A percentile compares a stretch with the other conserved stretches of the same genome.
phyloP scores from a whole-genome alignment of 2,113 vertebrate species.

The Lipophrys pholis region DNA sequence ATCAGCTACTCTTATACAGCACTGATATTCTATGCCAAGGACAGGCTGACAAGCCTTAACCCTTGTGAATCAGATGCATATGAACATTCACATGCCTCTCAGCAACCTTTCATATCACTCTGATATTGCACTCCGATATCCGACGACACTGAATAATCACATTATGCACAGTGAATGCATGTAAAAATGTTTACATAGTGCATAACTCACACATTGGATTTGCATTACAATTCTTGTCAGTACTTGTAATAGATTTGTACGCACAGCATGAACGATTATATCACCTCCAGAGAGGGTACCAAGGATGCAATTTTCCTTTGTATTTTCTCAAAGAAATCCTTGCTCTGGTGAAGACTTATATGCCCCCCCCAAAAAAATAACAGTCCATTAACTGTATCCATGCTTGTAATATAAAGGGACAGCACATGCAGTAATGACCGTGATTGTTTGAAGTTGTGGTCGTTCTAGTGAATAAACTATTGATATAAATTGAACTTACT shows the following conservation, averaged over 20 bases:
- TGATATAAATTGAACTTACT: slow-evolving; percentile 1
- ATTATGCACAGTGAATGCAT: slow-evolving; percentile 22
- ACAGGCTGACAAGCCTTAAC: slow-evolving; percentile 18
- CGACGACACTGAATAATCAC: slow-evolving; percentile 25
- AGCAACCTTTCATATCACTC: slow-evolving; percentile 19
- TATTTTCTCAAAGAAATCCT: slow-evolving; percentile 28
- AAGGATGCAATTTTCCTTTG: slow-evolving; percentile 17
- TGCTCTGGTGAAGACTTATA: background rate
- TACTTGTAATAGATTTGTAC: slow-evolving; percentile 25
- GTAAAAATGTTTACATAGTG: slow-evolving; percentile 4
- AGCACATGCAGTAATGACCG: slow-evolving; percentile 17
- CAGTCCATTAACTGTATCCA: slow-evolving; percentile 12
- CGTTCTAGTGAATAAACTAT: background rate
- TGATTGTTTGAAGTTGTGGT: slow-evolving; percentile 23
- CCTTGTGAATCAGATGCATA: slow-evolving; percentile 24
- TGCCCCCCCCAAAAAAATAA: slow-evolving; percentile 21
- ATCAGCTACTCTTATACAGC: slow-evolving; percentile 19
- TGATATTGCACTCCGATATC: slow-evolving; percentile 27
- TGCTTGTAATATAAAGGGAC: slow-evolving; percentile 11
- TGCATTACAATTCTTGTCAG: slow-evolving; percentile 11
- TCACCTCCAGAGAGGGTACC: slow-evolving; percentile 24
- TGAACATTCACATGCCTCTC: slow-evolving; percentile 41
- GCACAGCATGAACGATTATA: slow-evolving; percentile 18
- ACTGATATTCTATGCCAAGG: slow-evolving; percentile 13
- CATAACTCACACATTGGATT: slow-evolving; percentile 36